These are phyloP conservation scores for Byasa hedistus DNA, from an alignment of 2,888 invertebrate species.

Conservation along the genomic window DNA sequence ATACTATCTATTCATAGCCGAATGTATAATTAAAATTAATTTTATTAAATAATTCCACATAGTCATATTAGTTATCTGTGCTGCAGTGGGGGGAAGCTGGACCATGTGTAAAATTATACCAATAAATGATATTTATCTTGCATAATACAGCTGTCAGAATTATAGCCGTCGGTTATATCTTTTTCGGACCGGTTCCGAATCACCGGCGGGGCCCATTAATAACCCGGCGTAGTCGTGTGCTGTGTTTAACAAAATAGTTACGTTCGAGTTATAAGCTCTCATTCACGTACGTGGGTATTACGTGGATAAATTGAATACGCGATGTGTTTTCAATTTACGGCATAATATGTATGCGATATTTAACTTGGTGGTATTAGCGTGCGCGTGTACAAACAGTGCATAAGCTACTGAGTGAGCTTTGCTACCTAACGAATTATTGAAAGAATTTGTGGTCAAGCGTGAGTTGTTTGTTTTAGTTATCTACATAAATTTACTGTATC, in stretches of 20 bases:
- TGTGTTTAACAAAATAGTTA: slow-evolving; percentile 29
- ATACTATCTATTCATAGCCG: no score
- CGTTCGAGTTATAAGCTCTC: slow-evolving; percentile 9
- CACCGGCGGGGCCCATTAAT: slow-evolving; percentile 31
- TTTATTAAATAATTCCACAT: background rate
- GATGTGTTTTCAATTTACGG: background rate
- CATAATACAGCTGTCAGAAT: slow-evolving; percentile 54
- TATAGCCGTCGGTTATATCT: slow-evolving; percentile 33
- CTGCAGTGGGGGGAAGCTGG: slow-evolving; percentile 38
- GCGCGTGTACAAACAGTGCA: background rate
- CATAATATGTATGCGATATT: background rate
- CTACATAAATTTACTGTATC: no score
- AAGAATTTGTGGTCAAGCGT: background rate
- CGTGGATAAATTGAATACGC: slow-evolving; percentile 20
- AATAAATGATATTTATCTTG: slow-evolving; percentile 52
- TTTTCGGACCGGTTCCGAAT: slow-evolving; percentile 31
- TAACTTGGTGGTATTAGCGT: slow-evolving; percentile 42
- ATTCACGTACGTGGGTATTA: slow-evolving; percentile 23
- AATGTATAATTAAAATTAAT: no score
- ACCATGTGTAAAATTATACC: slow-evolving; percentile 50
- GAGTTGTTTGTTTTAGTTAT: no score
- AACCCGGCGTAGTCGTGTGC: slow-evolving; percentile 22
- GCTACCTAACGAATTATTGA: background rate
- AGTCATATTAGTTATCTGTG: slow-evolving; percentile 30
- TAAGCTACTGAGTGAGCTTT: slow-evolving; percentile 34